Percentiles rank a stretch among this genome's conserved stretches.
Conservation (phyloP, 2,797 vertebrate species). For the Sebastiscus albofasciatus region DNA sequence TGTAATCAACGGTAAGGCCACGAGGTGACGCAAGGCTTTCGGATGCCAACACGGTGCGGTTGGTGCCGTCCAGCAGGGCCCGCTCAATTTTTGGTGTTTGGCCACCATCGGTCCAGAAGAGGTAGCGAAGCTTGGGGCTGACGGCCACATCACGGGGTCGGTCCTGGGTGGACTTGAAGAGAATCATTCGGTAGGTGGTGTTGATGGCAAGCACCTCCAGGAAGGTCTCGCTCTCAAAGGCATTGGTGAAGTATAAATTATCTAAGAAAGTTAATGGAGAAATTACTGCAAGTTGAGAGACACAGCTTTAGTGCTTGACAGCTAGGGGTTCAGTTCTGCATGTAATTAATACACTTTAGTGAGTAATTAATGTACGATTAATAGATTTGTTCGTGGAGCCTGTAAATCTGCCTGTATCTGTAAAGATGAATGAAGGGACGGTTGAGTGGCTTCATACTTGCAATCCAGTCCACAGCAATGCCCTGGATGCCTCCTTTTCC, state of each 20-base stretch:
- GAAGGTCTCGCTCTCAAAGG: slow-evolving; percentile 87
- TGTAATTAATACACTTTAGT: not conserved
- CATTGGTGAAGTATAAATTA: slow-evolving; percentile 95
- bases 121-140: slow-evolving; percentile 89
- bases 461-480: slow-evolving; percentile 92
- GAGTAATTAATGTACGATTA: not conserved
- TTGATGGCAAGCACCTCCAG: slow-evolving; percentile 91
- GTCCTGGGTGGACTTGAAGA: slow-evolving; percentile 88
- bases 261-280: slow-evolving; percentile 71
- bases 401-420: not conserved
- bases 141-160: slow-evolving; percentile 89
- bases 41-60: slow-evolving; percentile 90
- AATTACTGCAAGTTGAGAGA: not conserved
- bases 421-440: not conserved
- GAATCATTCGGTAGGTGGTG: slow-evolving; percentile 86
- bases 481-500: slow-evolving; percentile 89
- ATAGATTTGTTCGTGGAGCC: not conserved
- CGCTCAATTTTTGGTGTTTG: slow-evolving; percentile 94
- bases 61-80: slow-evolving; percentile 90
- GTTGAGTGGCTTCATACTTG: slow-evolving; percentile 80
- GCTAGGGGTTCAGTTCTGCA: not conserved
- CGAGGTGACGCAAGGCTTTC: slow-evolving; percentile 90
- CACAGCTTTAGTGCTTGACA: not conserved
- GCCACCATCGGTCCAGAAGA: slow-evolving; percentile 94
- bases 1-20: slow-evolving; percentile 90